Evolutionary conservation across 2,888 invertebrate species (phyloP).

Genomic region (Serripes groenlandicus): DNA sequence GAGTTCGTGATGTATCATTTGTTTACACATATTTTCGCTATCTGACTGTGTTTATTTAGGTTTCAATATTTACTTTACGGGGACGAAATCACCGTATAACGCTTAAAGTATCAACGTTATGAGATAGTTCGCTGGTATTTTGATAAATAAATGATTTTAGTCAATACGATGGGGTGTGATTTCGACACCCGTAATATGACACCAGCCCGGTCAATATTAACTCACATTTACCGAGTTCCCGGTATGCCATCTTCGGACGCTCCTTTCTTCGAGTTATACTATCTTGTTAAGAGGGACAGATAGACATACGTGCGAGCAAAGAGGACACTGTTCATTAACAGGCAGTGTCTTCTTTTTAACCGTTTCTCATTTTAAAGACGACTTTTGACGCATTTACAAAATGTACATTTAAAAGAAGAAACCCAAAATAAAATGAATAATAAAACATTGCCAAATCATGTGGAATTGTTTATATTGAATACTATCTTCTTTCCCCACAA

Average conservation of each 20-base stretch:
- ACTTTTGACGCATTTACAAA: too few relatives aligned
- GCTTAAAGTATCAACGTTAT: conserved; percentile 18
- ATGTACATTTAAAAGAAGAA: too few relatives aligned
- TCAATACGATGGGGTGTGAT: background rate
- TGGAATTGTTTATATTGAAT: too few relatives aligned
- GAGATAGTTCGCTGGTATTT: background rate
- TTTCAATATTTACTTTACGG: conserved; percentile 23
- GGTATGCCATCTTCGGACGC: background rate
- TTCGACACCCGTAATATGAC: background rate
- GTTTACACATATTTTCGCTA: conserved; percentile 65
- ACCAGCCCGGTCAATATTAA: background rate
- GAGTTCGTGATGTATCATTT: conserved; percentile 22
- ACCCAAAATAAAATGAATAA: too few relatives aligned
- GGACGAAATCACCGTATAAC: conserved; percentile 6
- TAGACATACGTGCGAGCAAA: background rate
- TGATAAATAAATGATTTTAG: conserved; percentile 15
- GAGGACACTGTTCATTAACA: background rate
- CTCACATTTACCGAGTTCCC: too few relatives aligned
- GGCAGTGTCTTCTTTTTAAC: background rate
- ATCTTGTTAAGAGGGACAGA: too few relatives aligned
- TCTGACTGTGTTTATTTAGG: conserved; percentile 29
- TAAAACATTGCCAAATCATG: too few relatives aligned
- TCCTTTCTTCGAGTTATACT: too few relatives aligned
- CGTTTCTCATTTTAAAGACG: too few relatives aligned
- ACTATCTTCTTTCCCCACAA: too few relatives aligned